Percentiles rank a stretch among this genome's conserved stretches.
Conservation (phyloP, 2,888 invertebrate genomes). For the Nomada flava region DNA sequence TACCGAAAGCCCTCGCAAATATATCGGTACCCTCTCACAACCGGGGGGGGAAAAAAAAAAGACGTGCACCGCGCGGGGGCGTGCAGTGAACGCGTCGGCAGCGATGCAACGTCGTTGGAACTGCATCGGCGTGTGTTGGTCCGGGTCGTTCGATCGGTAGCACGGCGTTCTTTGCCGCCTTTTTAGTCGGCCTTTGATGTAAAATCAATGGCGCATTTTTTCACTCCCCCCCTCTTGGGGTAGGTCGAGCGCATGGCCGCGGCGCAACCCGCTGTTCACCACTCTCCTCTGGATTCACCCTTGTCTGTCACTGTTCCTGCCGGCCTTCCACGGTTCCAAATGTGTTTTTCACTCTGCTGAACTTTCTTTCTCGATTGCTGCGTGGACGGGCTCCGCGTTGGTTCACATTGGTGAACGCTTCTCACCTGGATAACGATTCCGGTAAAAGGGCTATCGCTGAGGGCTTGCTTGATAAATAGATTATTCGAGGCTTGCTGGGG, state of each 20-base stretch:
- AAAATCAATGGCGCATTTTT: slow-evolving; percentile 83
- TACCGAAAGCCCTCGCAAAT: slow-evolving; percentile 57
- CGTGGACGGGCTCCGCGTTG: slow-evolving; percentile 8
- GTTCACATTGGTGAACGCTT: not conserved
- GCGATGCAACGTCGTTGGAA: slow-evolving; percentile 68
- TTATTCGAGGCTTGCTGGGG: too few species aligned
- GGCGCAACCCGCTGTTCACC: slow-evolving; percentile 65
- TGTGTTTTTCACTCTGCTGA: slow-evolving; percentile 53
- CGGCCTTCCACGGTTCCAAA: slow-evolving; percentile 61
- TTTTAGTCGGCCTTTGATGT: slow-evolving; percentile 83
- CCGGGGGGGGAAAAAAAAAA: slow-evolving; percentile 42
- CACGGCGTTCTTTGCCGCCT: slow-evolving; percentile 82
- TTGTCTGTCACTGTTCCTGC: slow-evolving; percentile 52
- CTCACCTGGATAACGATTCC: too few species aligned
- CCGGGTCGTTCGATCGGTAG: slow-evolving; percentile 80
- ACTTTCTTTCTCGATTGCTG: slow-evolving; percentile 41
- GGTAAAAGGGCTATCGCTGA: not conserved
- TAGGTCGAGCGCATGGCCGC: slow-evolving; percentile 78
- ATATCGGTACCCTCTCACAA: not conserved
- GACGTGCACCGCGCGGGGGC: slow-evolving; percentile 60
- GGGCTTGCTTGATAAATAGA: not conserved
- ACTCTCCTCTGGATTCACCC: slow-evolving; percentile 65
- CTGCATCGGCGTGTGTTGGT: slow-evolving; percentile 74
- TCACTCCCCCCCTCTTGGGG: slow-evolving; percentile 76
- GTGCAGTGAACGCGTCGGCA: slow-evolving; percentile 62